Percentiles rank a stretch among this genome's conserved stretches.
Evolutionary conservation across 2,888 invertebrate species (phyloP).

Genomic region (Lepidocyrtinus sp.): DNA sequence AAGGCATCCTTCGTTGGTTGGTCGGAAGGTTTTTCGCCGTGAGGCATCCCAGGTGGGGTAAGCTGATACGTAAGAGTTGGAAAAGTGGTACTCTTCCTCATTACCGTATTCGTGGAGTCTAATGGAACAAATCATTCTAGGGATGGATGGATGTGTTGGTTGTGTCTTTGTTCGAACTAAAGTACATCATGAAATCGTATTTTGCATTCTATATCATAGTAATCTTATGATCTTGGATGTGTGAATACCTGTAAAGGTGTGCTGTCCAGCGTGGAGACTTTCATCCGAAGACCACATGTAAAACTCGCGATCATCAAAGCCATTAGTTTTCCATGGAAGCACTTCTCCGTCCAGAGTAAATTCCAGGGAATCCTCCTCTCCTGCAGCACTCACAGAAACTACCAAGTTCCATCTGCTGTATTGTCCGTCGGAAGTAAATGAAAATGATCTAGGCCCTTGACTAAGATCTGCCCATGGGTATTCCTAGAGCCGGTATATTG

Average conservation of each 20-base stretch:
- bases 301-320: slow-evolving; percentile 67
- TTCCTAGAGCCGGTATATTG: slow-evolving; percentile 60
- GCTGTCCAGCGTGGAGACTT: slow-evolving; percentile 60
- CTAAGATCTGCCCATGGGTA: slow-evolving; percentile 63
- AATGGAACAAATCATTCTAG: slow-evolving; percentile 66
- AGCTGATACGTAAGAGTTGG: slow-evolving; percentile 56
- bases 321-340: slow-evolving; percentile 60
- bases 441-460: slow-evolving; percentile 51
- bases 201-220: too few relatives aligned
- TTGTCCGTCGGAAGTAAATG: slow-evolving; percentile 63
- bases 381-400: slow-evolving; percentile 65
- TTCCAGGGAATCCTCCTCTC: slow-evolving; percentile 59
- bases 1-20: slow-evolving; percentile 66
- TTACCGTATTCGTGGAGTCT: slow-evolving; percentile 62
- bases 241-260: slow-evolving; percentile 54
- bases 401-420: slow-evolving; percentile 62
- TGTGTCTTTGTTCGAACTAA: slow-evolving; percentile 60
- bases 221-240: background rate
- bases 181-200: too few relatives aligned
- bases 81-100: slow-evolving; percentile 53
- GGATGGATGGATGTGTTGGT: slow-evolving; percentile 62
- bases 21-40: slow-evolving; percentile 55
- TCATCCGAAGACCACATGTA: slow-evolving; percentile 62
- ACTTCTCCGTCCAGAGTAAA: slow-evolving; percentile 64
- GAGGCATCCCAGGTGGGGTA: slow-evolving; percentile 62